A percentile compares a stretch with the other conserved stretches of the same genome.
Evolutionary conservation across 2,113 vertebrate species (phyloP).

Genomic region (Tupaia tana): DNA sequence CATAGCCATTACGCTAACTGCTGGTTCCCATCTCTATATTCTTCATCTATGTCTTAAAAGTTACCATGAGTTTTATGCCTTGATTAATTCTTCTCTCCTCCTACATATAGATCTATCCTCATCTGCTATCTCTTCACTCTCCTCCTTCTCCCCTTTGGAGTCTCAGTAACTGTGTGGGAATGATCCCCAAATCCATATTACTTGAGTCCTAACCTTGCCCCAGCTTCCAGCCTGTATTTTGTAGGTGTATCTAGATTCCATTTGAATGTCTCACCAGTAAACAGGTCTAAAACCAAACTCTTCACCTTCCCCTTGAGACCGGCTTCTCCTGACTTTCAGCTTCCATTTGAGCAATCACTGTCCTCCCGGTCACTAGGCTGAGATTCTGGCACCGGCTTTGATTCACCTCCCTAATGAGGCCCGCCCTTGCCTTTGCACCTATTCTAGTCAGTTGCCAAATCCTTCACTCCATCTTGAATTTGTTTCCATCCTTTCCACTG

Average conservation of each 20-base stretch:
- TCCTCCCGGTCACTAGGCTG: background rate
- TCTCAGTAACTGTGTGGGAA: background rate
- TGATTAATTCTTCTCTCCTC: background rate
- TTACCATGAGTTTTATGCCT: background rate
- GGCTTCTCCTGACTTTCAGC: constrained; percentile 45
- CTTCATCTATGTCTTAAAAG: constrained; percentile 15
- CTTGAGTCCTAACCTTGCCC: constrained; percentile 15
- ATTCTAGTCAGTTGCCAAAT: constrained; percentile 36
- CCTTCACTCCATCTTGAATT: constrained; percentile 8
- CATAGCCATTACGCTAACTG: too few species aligned
- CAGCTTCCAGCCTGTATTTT: constrained; percentile 26
- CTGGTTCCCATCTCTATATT: too few species aligned
- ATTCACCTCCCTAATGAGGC: constrained; percentile 25
- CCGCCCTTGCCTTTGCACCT: constrained; percentile 8
- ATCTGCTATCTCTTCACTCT: background rate
- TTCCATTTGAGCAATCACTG: constrained; percentile 6
- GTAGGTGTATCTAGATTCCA: background rate
- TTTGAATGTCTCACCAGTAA: constrained; percentile 53
- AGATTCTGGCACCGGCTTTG: background rate
- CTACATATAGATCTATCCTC: background rate
- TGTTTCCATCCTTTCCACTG: constrained; percentile 12
- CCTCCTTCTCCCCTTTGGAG: background rate
- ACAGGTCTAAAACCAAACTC: background rate
- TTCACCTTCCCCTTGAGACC: background rate
- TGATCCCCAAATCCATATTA: background rate